Evolutionary conservation across 1,140 invertebrate species (phyloP).

Genomic region (Homarus americanus): DNA sequence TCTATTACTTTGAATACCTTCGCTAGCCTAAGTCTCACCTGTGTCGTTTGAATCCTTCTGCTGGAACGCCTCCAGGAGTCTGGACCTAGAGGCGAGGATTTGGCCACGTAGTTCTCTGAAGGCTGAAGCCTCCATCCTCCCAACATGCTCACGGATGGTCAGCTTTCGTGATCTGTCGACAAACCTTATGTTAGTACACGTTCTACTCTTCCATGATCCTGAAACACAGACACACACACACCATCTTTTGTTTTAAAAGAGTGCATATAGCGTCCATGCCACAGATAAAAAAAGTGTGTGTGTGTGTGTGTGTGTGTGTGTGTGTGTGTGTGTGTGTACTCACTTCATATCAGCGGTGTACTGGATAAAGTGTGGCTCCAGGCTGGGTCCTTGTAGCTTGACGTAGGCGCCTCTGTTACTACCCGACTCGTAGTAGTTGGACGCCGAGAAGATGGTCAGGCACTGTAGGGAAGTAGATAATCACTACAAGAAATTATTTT

Average conservation of each 20-base stretch:
- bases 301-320: too few species aligned
- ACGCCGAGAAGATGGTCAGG: conserved; percentile 95
- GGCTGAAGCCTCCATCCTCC: conserved; percentile 89
- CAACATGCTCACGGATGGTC: conserved; percentile 89
- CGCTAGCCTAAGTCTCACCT: conserved; percentile 80
- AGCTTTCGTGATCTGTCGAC: conserved; percentile 80
- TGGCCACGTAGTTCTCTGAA: conserved; percentile 87
- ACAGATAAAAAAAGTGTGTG: too few species aligned
- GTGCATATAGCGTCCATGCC: too few species aligned
- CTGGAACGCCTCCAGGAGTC: conserved; percentile 85
- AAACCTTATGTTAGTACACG: too few species aligned
- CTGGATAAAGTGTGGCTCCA: conserved; percentile 90
- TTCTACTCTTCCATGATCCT: too few species aligned
- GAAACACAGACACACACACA: too few species aligned
- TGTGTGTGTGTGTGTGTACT: too few species aligned
- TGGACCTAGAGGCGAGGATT: conserved; percentile 84
- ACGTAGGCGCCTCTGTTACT: conserved; percentile 95
- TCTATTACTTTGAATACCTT: too few species aligned
- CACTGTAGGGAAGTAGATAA: conserved; percentile 81
- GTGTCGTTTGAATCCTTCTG: conserved; percentile 84
- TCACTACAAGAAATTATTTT: not conserved
- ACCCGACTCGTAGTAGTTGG: conserved; percentile 95
- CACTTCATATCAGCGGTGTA: conserved; percentile 84
- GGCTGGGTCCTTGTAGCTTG: conserved; percentile 84
- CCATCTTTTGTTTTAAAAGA: too few species aligned